These are phyloP conservation scores for Ammodramus savannarum DNA, from an alignment of 2,113 vertebrate species.

Conservation along the genomic window DNA sequence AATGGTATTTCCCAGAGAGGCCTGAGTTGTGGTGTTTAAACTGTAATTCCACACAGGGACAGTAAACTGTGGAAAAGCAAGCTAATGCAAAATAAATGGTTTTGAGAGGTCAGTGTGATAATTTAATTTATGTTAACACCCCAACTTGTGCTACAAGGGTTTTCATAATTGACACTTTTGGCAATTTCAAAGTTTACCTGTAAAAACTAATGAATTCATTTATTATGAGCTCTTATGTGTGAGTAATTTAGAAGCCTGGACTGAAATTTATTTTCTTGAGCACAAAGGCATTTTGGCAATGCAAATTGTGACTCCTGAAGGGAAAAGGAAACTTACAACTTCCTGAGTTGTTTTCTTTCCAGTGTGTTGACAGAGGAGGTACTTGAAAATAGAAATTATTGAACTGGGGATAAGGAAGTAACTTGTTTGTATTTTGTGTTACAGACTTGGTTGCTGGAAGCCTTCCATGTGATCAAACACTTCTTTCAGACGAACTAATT, in stretches of 20 bases:
- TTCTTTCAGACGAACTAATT: not conserved
- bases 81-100: not conserved
- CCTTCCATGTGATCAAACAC: constrained; percentile 13
- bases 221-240: not conserved
- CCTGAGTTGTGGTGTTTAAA: not conserved
- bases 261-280: constrained; percentile 24
- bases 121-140: not conserved
- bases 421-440: constrained; percentile 30
- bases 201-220: not conserved
- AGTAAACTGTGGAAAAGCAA: not conserved
- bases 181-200: not conserved
- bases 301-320: constrained; percentile 19
- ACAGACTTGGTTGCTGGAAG: constrained; percentile 34
- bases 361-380: not conserved
- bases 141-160: not conserved
- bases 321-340: constrained; percentile 22
- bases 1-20: not conserved
- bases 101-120: not conserved
- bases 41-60: not conserved
- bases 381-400: not conserved
- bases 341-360: constrained; percentile 56
- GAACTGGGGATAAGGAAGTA: not conserved
- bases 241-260: not conserved
- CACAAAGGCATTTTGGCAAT: constrained; percentile 1
- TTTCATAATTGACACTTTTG: not conserved